A percentile compares a stretch with the other conserved stretches of the same genome.
Conservation (phyloP, 2,113 vertebrate species). For the Tympanuchus pallidicinctus region DNA sequence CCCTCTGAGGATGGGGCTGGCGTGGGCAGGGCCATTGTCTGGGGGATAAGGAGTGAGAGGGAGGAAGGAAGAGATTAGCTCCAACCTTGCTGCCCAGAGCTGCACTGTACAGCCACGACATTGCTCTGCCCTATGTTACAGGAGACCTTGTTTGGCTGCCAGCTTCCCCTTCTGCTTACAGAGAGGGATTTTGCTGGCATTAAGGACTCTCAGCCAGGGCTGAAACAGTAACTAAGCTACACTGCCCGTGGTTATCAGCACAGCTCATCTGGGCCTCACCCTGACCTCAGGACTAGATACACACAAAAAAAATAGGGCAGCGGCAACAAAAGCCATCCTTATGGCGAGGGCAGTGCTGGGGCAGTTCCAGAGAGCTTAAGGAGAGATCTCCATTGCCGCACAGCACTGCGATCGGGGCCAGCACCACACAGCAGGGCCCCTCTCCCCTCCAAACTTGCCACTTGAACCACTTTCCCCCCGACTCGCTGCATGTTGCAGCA, state of each 20-base stretch:
- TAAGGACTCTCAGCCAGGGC: background rate
- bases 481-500: background rate
- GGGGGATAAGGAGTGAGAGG: background rate
- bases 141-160: slow-evolving; percentile 35
- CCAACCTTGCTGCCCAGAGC: background rate
- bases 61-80: slow-evolving; percentile 37
- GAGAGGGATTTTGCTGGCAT: slow-evolving; percentile 19
- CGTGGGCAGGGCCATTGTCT: background rate
- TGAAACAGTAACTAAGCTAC: background rate
- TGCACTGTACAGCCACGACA: accelerated
- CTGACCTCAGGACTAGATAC: background rate
- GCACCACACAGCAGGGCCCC: background rate
- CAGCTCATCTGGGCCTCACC: background rate
- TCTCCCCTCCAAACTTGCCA: background rate
- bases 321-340: background rate
- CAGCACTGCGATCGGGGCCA: background rate
- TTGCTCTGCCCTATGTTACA: slow-evolving; percentile 38
- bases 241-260: background rate
- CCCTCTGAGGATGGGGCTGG: background rate
- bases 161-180: background rate
- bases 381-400: background rate
- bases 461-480: accelerated
- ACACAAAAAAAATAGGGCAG: slow-evolving; percentile 1
- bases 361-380: accelerated
- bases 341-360: accelerated